Evolutionary conservation across 2,797 vertebrate species (phyloP).

Genomic region (Leucoraja ocellata): DNA sequence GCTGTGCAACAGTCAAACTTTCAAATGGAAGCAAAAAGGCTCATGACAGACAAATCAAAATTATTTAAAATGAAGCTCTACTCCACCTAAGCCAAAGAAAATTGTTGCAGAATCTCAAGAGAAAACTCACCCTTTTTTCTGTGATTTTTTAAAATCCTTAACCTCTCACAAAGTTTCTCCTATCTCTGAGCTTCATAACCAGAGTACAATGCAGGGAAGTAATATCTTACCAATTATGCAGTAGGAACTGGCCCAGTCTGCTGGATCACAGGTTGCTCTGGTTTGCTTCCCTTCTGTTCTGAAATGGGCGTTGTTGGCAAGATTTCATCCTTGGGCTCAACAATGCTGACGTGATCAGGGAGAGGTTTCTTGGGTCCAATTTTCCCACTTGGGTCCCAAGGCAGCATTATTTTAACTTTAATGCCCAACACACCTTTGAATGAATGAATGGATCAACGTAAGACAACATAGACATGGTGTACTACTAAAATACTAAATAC

Average conservation of each 20-base stretch:
- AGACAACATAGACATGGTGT: neutral
- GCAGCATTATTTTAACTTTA: slow-evolving; percentile 98
- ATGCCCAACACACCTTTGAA: slow-evolving; percentile 61
- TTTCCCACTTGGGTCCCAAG: slow-evolving; percentile 96
- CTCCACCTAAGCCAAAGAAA: neutral
- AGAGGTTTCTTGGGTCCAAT: slow-evolving; percentile 97
- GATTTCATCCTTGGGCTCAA: slow-evolving; percentile 94
- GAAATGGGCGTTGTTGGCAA: slow-evolving; percentile 90
- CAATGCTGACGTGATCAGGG: slow-evolving; percentile 92
- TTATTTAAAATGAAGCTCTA: neutral
- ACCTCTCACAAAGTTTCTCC: neutral
- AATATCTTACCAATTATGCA: slow-evolving; percentile 53
- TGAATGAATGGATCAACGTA: neutral
- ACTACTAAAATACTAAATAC: neutral
- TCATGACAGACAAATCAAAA: neutral
- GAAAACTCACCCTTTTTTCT: neutral
- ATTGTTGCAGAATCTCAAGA: neutral
- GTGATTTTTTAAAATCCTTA: neutral
- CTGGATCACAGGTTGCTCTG: slow-evolving; percentile 85
- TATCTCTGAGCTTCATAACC: neutral
- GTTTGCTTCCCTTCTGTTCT: slow-evolving; percentile 95
- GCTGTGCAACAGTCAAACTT: neutral
- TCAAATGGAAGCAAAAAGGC: neutral
- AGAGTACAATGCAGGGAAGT: neutral
- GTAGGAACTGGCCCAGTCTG: slow-evolving; percentile 73